Percentiles rank a stretch among this genome's conserved stretches.
phyloP scores from a whole-genome alignment of 2,113 vertebrate genomes.

The Sialia sialis region DNA sequence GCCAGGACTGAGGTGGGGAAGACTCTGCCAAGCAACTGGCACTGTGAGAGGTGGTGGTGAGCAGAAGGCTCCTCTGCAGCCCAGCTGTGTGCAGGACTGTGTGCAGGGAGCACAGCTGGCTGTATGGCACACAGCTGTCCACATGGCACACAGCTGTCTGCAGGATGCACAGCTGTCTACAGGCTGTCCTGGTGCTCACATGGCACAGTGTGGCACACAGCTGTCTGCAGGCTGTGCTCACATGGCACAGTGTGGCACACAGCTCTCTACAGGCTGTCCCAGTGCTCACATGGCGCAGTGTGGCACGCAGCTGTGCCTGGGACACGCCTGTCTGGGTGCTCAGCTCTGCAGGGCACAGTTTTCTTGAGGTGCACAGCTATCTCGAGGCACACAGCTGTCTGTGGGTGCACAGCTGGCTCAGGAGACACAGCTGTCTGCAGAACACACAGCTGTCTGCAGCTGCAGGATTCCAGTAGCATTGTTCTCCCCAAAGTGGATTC shows the following conservation, averaged over 20 bases:
- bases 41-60: not conserved
- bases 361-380: not conserved
- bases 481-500: not conserved
- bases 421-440: not conserved
- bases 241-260: too few relatives aligned
- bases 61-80: not conserved
- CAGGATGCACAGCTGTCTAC: not conserved
- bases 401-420: not conserved
- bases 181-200: not conserved
- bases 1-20: not conserved
- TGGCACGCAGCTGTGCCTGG: not conserved
- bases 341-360: not conserved
- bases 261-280: not conserved
- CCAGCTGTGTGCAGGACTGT: not conserved
- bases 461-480: not conserved
- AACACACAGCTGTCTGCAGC: not conserved
- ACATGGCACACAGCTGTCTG: not conserved
- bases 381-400: not conserved
- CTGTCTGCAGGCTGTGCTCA: not conserved
- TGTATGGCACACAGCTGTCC: not conserved
- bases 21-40: not conserved
- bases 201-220: not conserved
- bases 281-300: not conserved
- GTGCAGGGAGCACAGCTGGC: not conserved
- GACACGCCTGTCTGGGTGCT: not conserved